Evolutionary conservation across 2,113 vertebrate species (phyloP).

Genomic region (Atractosteus spatula): DNA sequence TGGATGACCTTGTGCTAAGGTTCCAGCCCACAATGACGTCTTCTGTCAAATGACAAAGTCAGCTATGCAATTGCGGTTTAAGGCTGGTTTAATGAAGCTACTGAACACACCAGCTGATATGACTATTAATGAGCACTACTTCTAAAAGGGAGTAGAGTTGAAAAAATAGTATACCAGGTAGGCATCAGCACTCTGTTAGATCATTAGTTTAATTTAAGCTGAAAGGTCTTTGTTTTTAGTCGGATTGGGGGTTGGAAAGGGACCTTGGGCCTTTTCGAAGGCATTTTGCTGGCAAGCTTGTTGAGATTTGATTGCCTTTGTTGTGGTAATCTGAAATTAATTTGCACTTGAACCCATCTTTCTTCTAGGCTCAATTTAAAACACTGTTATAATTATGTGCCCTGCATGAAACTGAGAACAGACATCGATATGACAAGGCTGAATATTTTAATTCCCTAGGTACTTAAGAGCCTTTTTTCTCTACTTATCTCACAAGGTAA

Average conservation of each 20-base stretch:
- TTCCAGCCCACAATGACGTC: slow-evolving; percentile 14
- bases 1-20: slow-evolving; percentile 33
- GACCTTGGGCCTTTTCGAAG: slow-evolving; percentile 79
- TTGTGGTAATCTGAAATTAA: slow-evolving; percentile 99
- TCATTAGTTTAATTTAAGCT: slow-evolving; percentile 84
- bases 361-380: slow-evolving; percentile 95
- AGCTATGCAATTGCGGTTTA: slow-evolving; percentile 43
- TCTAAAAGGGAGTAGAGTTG: slow-evolving; percentile 32
- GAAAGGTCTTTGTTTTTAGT: slow-evolving; percentile 79
- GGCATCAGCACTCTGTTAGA: slow-evolving; percentile 67
- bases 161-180: slow-evolving; percentile 52
- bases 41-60: slow-evolving; percentile 54
- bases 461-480: slow-evolving; percentile 72
- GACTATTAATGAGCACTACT: slow-evolving; percentile 61
- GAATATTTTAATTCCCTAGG: slow-evolving; percentile 93
- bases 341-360: slow-evolving; percentile 98
- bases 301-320: slow-evolving; percentile 91
- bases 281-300: slow-evolving; percentile 83
- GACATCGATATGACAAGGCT: slow-evolving; percentile 84
- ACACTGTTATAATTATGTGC: slow-evolving; percentile 87
- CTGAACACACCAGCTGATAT: slow-evolving; percentile 42
- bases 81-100: slow-evolving; percentile 59
- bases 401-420: slow-evolving; percentile 86
- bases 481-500: slow-evolving; percentile 91
- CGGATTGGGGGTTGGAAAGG: slow-evolving; percentile 67